These are phyloP conservation scores for Deroplatys truncata DNA, from an alignment of 2,888 invertebrate genomes.

Conservation along the genomic window DNA sequence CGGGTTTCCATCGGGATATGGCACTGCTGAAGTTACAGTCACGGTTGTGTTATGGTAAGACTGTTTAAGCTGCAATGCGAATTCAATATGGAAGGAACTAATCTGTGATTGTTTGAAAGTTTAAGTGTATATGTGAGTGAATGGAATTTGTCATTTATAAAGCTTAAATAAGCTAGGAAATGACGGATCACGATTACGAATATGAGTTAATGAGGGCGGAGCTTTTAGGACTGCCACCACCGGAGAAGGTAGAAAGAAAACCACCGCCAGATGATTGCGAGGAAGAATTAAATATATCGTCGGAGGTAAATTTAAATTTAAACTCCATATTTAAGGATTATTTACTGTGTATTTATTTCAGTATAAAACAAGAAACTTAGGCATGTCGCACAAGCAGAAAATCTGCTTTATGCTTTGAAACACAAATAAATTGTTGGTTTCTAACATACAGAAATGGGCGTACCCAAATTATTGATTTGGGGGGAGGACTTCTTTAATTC, in stretches of 20 bases:
- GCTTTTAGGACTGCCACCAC: constrained; percentile 66
- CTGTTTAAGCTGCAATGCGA: constrained; percentile 3
- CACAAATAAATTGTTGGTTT: too few species aligned
- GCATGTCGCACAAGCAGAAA: too few species aligned
- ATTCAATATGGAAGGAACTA: background rate
- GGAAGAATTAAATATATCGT: constrained; percentile 38
- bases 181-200: constrained; percentile 66
- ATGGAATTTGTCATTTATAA: background rate
- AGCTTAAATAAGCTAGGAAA: constrained; percentile 36
- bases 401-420: too few species aligned
- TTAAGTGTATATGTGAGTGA: background rate
- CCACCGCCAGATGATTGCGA: constrained; percentile 17
- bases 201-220: constrained; percentile 77
- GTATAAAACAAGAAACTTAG: too few species aligned
- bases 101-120: background rate
- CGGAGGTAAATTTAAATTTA: background rate
- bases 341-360: too few species aligned
- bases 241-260: constrained; percentile 50
- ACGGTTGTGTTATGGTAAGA: background rate
- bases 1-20: too few species aligned
- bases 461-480: too few species aligned
- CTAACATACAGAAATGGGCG: too few species aligned
- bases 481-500: too few species aligned
- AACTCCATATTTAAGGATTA: too few species aligned
- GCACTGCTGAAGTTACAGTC: too few species aligned